Base-by-base conservation (phyloP, 30 jellyfish, hydroid and myxozoan species). In the Pelagia noctiluca region DNA sequence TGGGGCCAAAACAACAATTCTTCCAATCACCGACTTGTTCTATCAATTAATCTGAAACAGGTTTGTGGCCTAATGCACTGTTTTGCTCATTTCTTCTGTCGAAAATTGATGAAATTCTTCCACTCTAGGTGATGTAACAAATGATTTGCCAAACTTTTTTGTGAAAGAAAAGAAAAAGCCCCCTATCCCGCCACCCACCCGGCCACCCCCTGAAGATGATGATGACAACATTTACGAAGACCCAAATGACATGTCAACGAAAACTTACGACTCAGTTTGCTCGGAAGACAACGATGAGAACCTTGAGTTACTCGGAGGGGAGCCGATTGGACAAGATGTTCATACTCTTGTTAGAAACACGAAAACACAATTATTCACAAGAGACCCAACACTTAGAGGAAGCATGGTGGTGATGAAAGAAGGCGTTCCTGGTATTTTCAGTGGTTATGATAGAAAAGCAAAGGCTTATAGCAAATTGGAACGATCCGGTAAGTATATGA, bases 391-490 rank as follows among this genome's bases (percentile, higher is more conserved):
- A 1, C 49, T 62, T 7, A 37, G 96, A 65, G 99, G 68, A 5
- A 93, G 99, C 62, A 22, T 93, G 78, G 96, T 93, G 16, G 99
- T 89, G 7, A 33, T 87, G 85, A 87, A 77, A 48, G 97, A 93
- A 21, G 99, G 99, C 31, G 95, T 84, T 5, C 99, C 99, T 22
- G 99, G 99, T 13, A 62, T 57, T 8, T 93, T 63, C 75, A 93
- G 99, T 88, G 96, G 98, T 18, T 92, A 77, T 65, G 82, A 76
- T 52, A 48, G 86, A 49, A 34, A 53, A 21, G 69, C 57, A 47
- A 87, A 28, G 37, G 53, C 33, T 21, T 65, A 61, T 37, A 77
- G 87, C 82, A 87, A 87, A 35, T 57, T 81, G 78, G 54, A 70
- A 16, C 28, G 75, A 37, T 23, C 34, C 30, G 82, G 93, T 83